Conservation (phyloP, 92 coral and sea anemone genomes). For the Phymanthus crucifer region DNA sequence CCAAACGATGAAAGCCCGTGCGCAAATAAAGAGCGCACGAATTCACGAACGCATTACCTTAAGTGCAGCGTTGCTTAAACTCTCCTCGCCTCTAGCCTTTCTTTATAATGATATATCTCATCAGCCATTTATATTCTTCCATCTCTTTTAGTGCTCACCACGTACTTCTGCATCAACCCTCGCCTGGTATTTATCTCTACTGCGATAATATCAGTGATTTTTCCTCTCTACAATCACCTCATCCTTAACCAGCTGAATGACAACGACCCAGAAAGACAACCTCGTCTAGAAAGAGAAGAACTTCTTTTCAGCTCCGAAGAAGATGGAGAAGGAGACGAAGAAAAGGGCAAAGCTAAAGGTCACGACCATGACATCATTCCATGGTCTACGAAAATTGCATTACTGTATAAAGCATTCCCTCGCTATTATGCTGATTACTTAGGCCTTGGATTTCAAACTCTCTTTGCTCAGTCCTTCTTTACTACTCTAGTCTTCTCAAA, state of each 20-base stretch:
- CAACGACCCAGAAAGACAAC: neutral
- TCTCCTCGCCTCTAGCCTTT: no score
- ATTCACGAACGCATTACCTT: no score
- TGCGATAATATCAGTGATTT: neutral
- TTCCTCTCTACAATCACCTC: neutral
- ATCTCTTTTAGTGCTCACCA: neutral
- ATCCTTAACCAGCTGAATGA: neutral
- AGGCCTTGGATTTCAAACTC: neutral
- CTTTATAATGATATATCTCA: no score
- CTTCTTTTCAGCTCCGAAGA: no score
- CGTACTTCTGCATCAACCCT: neutral
- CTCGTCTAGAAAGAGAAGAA: no score
- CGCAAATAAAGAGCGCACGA: no score
- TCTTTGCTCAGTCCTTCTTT: neutral
- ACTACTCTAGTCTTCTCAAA: constrained; percentile 9
- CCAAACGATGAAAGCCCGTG: no score
- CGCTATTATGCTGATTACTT: neutral
- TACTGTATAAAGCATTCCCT: neutral
- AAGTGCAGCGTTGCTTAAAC: no score
- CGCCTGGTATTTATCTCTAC: neutral
- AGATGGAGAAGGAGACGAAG: no score
- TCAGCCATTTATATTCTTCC: no score
- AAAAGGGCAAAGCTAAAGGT: no score
- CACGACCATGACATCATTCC: no score
- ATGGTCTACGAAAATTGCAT: neutral